Base-by-base conservation (phyloP, 2,797 vertebrate genomes). In the Pseudochromis fuscus region DNA sequence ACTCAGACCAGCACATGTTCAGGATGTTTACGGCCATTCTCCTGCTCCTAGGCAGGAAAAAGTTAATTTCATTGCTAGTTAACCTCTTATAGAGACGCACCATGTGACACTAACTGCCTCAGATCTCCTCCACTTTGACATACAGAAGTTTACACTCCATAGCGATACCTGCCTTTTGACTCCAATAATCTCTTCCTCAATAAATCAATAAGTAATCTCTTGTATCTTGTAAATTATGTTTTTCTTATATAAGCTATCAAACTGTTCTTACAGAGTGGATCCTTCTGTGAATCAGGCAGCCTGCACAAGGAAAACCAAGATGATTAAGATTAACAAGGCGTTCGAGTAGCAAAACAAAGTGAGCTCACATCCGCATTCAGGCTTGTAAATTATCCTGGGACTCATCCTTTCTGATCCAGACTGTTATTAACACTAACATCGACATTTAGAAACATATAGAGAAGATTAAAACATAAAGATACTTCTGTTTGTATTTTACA, bases 261-360 rank as follows among this genome's bases (percentile, higher is more conserved):
- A 19, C 49, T n/a, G 8, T 56, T 66, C 45, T 21, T 37, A 21
- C 13, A 18, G 51, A 49, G 28, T 19, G 18, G 9, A 35, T 16
- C 25, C 9, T 28, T 31, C 15, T 30, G 51, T 52, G 67, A 77
- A 75, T 71, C 18, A 57, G 21, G 52, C 64, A 30, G 18, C 25
- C 64, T 71, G 40, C 53, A 62, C 33, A 42, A 71, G 4, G 45
- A 72, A 53, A 70, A 67, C 37, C 12, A 35, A 61, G 19, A 52
- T 63, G 49, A 80, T 68, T 62, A 49, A 59, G 64, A 72, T 87
- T 74, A 76, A 67, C 16, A 57, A 70, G 46, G 35, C 66, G 45
- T 78, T 77, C 62, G 74, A 51, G 35, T 62, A 60, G 48, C 63
- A 79, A 73, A 71, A 68, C 13, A 56, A 72, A 74, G n/a, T 38